Evolutionary conservation across 2,888 invertebrate species (phyloP).

Genomic region (Cecidostiba fungosa): DNA sequence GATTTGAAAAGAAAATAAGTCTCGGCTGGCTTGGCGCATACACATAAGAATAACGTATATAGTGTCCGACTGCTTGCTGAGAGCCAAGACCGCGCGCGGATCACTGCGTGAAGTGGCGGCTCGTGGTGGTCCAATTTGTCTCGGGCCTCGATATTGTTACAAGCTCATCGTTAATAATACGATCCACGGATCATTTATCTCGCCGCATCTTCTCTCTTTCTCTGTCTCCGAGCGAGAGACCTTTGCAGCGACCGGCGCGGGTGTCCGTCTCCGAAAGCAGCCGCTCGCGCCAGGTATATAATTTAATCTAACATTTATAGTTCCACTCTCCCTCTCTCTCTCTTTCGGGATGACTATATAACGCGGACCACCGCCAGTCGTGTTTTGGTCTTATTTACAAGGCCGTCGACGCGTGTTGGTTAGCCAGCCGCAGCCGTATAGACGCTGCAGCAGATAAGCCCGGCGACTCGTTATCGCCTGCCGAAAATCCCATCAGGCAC

Average conservation of each 20-base stretch:
- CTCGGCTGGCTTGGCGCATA: not conserved
- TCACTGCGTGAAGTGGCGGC: slow-evolving; percentile 65
- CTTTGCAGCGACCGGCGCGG: not conserved
- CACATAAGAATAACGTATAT: not conserved
- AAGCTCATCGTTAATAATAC: slow-evolving; percentile 79
- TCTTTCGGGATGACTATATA: not conserved
- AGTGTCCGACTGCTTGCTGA: slow-evolving; percentile 40
- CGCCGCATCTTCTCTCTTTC: slow-evolving; percentile 55
- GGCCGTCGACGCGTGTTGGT: not conserved
- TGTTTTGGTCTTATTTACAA: slow-evolving; percentile 11
- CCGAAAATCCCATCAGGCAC: not conserved
- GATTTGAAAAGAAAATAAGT: slow-evolving; percentile 28
- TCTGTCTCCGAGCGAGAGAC: not conserved
- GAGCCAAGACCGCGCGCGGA: slow-evolving; percentile 12
- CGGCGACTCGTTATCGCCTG: slow-evolving; percentile 1
- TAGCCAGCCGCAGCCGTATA: not conserved
- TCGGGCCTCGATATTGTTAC: slow-evolving; percentile 77
- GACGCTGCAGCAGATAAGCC: not conserved
- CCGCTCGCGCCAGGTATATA: slow-evolving; percentile 31
- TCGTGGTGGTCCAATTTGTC: slow-evolving; percentile 80
- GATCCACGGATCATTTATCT: slow-evolving; percentile 67
- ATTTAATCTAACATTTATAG: slow-evolving; percentile 3
- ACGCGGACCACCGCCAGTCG: not conserved
- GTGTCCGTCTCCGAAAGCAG: not conserved
- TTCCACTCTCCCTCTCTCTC: not conserved